Evolutionary conservation across 2,797 vertebrate genomes (phyloP), one percentile per base, ranked within the genome.

Genomic region (Danio choprae): DNA sequence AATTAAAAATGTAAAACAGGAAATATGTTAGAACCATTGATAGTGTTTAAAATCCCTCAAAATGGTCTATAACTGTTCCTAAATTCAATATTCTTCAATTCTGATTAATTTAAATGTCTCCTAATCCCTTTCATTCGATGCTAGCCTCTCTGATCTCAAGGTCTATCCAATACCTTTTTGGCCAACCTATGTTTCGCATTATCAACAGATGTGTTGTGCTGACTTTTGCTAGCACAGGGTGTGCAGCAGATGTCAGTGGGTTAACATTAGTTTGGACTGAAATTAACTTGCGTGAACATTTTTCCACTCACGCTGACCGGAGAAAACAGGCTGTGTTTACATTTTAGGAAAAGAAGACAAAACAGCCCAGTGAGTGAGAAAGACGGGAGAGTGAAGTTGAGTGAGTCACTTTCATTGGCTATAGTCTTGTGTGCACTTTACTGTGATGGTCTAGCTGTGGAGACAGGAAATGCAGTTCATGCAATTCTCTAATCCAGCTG

Each of bases 281-380:
- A 76, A 56, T 48, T 38, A 44, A 22, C 38, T 13, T 3, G 7
- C 6, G 15, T 36, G 41, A 56, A 67, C 29, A 68, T 59, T 50
- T 69, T 48, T 77, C 43, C 53, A 68, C 29, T 77, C 5, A 13
- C 2, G 70, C 84, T 44, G 65, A 84, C 72, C 55, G 6, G 15
- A 75, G 56, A 90, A 92, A 90, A 72, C 15, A 90, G 86, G 87
- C 88, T 88, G 90, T 65, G 20, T 80, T 83, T 86, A 83, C 85
- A 87, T 73, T 55, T 84, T 69, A 69, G 56, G 6, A 15, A 63
- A 79, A 62, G 50, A 38, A 41, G 40, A 84, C 7, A 81, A 88
- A 90, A 87, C 86, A 78, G 60, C 64, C 18, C 1, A 2, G 6
- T 20, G 13, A 68, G 16, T 67, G 16, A 67, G 11, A 68, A 44